Evolutionary conservation across 1,140 invertebrate genomes (phyloP).

Genomic region (Acyrthosiphon pisum): DNA sequence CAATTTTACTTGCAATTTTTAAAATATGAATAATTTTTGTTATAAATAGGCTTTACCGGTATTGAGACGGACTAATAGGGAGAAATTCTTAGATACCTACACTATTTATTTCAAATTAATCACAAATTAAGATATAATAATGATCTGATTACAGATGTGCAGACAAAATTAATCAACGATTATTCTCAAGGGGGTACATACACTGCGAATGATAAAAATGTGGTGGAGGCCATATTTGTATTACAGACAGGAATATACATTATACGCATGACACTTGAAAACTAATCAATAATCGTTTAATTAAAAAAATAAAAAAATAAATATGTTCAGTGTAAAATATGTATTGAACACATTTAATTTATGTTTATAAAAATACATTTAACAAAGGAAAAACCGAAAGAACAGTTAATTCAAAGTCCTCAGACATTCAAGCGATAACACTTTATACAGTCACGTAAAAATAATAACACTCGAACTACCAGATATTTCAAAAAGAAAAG

Average conservation of each 20-base stretch:
- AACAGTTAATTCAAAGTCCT: background rate
- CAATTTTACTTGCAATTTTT: background rate
- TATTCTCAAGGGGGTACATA: background rate
- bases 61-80: background rate
- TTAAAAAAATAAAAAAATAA: background rate
- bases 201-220: background rate
- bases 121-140: background rate
- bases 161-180: background rate
- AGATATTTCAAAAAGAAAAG: background rate
- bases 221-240: background rate
- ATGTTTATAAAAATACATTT: background rate
- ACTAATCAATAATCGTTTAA: background rate
- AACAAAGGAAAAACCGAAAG: background rate
- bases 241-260: background rate
- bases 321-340: background rate
- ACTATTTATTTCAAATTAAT: background rate
- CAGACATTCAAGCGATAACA: background rate
- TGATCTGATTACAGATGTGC: background rate
- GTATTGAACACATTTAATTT: background rate
- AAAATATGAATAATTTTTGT: background rate
- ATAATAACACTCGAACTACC: background rate
- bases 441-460: background rate
- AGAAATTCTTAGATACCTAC: no score
- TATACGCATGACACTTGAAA: background rate
- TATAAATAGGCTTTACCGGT: background rate